Evolutionary conservation across 2,113 vertebrate genomes (phyloP).

Genomic region (Uropsilus gracilis): DNA sequence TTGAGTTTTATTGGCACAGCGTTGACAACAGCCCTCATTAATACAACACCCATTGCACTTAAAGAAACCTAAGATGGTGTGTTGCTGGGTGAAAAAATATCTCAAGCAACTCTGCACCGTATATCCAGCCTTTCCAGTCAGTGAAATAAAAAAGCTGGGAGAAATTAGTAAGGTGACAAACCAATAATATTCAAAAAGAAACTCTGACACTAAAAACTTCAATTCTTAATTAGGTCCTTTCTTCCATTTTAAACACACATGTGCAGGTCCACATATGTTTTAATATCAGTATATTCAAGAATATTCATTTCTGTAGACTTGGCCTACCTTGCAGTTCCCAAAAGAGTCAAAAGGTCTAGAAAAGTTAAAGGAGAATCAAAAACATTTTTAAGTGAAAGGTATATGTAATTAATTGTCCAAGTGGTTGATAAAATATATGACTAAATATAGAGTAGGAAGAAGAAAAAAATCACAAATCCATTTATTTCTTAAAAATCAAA

Average conservation of each 20-base stretch:
- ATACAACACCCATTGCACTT: constrained; percentile 65
- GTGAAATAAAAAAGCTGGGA: constrained; percentile 80
- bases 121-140: constrained; percentile 75
- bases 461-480: constrained; percentile 68
- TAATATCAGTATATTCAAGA: constrained; percentile 76
- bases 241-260: constrained; percentile 61
- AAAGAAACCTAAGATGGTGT: constrained; percentile 57
- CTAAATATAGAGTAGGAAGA: constrained; percentile 69
- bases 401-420: constrained; percentile 75
- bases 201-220: constrained; percentile 74
- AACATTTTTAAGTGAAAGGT: constrained; percentile 83
- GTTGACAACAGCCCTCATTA: constrained; percentile 74
- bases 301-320: constrained; percentile 75
- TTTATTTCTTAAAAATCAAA: constrained; percentile 80
- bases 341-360: constrained; percentile 74
- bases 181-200: constrained; percentile 77
- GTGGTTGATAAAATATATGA: constrained; percentile 69
- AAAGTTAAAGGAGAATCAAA: constrained; percentile 81
- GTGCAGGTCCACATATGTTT: constrained; percentile 52
- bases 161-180: constrained; percentile 80
- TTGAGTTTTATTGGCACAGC: constrained; percentile 62
- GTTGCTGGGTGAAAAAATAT: constrained; percentile 57
- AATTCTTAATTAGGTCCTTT: constrained; percentile 80
- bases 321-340: constrained; percentile 67
- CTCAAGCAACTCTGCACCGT: constrained; percentile 57